A percentile compares a stretch with the other conserved stretches of the same genome.
phyloP scores from a whole-genome alignment of 1,140 invertebrate species.

The Hyposmocoma kahamanoa region DNA sequence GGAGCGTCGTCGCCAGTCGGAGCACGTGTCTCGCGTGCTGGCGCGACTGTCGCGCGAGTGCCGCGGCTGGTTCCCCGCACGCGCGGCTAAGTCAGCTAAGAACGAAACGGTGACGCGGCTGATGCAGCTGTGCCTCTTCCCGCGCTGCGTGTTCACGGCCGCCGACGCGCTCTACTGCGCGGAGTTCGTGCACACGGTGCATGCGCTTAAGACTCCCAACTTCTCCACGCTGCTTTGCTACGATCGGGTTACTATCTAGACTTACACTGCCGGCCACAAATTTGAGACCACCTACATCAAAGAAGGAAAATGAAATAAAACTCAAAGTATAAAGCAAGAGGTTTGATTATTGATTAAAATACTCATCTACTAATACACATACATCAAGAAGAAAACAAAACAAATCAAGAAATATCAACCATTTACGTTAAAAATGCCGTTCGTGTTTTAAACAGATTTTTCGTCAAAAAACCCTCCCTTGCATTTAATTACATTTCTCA shows the following conservation, averaged over 20 bases:
- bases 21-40: conserved; percentile 90
- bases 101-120: conserved; percentile 98
- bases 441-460: too few species aligned
- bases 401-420: too few species aligned
- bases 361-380: too few species aligned
- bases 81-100: conserved; percentile 90
- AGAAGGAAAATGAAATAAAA: too few species aligned
- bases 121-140: conserved; percentile 96
- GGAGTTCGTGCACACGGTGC: conserved; percentile 96
- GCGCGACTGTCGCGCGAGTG: conserved; percentile 86
- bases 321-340: too few species aligned
- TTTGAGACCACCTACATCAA: too few species aligned
- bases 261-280: too few species aligned
- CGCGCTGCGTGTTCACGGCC: conserved; percentile 92
- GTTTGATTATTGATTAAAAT: too few species aligned
- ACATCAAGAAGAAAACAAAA: too few species aligned
- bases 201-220: conserved; percentile 95
- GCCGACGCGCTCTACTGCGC: conserved; percentile 97
- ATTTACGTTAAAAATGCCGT: too few species aligned
- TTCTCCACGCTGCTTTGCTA: conserved; percentile 98
- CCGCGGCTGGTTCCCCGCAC: conserved; percentile 92
- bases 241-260: conserved; percentile 90
- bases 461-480: too few species aligned
- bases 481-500: too few species aligned
- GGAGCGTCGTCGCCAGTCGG: conserved; percentile 93